Conservation (phyloP, 2,113 vertebrate genomes). For the Dasyornis broadbenti region DNA sequence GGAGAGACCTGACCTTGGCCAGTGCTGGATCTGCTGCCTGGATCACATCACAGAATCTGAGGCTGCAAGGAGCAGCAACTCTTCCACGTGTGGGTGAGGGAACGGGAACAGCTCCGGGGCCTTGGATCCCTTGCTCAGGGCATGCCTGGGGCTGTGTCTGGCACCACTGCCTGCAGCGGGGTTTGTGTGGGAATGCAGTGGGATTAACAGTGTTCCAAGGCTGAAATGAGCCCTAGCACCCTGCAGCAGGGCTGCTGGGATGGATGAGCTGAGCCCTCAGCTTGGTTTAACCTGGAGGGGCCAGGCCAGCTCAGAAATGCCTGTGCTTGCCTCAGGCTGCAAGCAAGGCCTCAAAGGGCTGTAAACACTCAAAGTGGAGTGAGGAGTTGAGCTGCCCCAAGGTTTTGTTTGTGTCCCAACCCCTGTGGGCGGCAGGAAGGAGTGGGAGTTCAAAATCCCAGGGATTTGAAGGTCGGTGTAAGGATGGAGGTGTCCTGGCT, state of each 20-base stretch:
- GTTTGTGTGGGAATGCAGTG: not conserved
- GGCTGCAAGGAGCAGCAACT: not conserved
- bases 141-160: not conserved
- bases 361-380: not conserved
- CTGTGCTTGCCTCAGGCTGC: not conserved
- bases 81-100: not conserved
- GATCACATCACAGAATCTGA: not conserved
- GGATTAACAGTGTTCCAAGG: not conserved
- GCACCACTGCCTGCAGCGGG: not conserved
- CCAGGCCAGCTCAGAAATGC: not conserved
- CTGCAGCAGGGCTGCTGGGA: not conserved
- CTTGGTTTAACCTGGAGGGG: not conserved
- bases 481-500: not conserved
- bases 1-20: not conserved
- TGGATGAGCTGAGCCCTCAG: rapidly evolving
- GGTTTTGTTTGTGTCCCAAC: rapidly evolving
- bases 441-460: not conserved
- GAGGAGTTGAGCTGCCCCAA: not conserved
- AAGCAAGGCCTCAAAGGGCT: not conserved
- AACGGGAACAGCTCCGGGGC: rapidly evolving
- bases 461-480: not conserved
- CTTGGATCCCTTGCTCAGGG: not conserved
- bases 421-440: not conserved
- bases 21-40: not conserved
- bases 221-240: not conserved